Conservation (phyloP, 2,797 vertebrate species). For the Podargus strigoides region DNA sequence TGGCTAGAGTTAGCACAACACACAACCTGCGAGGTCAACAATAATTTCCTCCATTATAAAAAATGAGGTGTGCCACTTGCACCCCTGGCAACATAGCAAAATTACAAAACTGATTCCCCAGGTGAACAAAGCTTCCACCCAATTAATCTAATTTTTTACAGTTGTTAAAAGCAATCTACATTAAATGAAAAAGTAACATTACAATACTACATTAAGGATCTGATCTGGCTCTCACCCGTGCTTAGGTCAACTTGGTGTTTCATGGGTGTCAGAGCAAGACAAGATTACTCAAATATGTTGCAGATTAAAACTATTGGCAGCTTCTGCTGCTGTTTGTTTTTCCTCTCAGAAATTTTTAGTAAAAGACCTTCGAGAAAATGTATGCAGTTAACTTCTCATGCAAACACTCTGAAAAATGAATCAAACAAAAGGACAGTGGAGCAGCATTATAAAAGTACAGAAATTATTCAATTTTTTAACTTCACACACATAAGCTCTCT, state of each 20-base stretch:
- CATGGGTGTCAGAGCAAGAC: neutral
- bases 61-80: neutral
- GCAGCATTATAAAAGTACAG: neutral
- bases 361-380: neutral
- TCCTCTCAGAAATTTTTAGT: neutral
- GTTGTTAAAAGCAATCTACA: neutral
- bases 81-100: neutral
- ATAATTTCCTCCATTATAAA: neutral
- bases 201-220: neutral
- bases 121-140: neutral
- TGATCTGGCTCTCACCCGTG: neutral
- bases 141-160: neutral
- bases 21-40: neutral
- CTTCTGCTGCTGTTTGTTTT: neutral
- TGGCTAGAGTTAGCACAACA: neutral
- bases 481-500: neutral
- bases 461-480: neutral
- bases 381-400: neutral
- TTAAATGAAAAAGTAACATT: neutral
- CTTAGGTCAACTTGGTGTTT: neutral
- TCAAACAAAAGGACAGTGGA: neutral
- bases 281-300: neutral
- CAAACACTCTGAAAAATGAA: neutral
- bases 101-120: neutral
- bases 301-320: no score